Evolutionary conservation across 2,113 vertebrate genomes (phyloP).

Genomic region (Beaufortia kweichowensis): DNA sequence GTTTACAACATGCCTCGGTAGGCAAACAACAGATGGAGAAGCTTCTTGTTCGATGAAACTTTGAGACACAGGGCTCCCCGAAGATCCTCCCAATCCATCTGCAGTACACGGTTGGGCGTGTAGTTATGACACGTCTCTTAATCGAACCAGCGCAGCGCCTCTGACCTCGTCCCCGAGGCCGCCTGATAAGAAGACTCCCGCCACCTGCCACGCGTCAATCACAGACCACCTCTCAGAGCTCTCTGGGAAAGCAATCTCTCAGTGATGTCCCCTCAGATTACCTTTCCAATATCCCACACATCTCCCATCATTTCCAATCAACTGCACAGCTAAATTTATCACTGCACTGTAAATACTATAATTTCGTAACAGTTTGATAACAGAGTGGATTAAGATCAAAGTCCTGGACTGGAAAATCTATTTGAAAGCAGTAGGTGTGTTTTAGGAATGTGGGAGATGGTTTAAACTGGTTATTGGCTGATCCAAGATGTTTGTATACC

Average conservation of each 20-base stretch:
- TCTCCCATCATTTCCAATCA: slow-evolving; percentile 31
- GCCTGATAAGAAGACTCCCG: slow-evolving; percentile 62
- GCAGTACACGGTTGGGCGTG: slow-evolving; percentile 46
- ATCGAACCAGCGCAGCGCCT: slow-evolving; percentile 61
- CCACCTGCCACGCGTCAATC: slow-evolving; percentile 75
- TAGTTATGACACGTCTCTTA: slow-evolving; percentile 57
- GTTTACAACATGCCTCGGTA: slow-evolving; percentile 32
- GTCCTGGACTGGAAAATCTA: not conserved
- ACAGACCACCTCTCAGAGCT: slow-evolving; percentile 54
- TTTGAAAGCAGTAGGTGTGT: not conserved
- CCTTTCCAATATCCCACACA: slow-evolving; percentile 26
- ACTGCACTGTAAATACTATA: slow-evolving; percentile 22
- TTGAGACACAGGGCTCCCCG: slow-evolving; percentile 52
- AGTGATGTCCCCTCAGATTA: slow-evolving; percentile 41
- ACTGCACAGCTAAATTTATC: slow-evolving; percentile 31
- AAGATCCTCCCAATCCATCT: slow-evolving; percentile 53
- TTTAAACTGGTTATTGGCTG: not conserved
- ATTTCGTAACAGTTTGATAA: slow-evolving; percentile 2
- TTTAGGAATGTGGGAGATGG: not conserved
- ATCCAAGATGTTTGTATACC: no score
- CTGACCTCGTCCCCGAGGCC: slow-evolving; percentile 75
- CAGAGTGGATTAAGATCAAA: not conserved
- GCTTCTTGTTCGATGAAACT: slow-evolving; percentile 52
- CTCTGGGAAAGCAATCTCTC: slow-evolving; percentile 58
- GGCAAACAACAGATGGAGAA: slow-evolving; percentile 43